phyloP scores from a whole-genome alignment of 2,797 vertebrate genomes.

The Sebastes vulpes region DNA sequence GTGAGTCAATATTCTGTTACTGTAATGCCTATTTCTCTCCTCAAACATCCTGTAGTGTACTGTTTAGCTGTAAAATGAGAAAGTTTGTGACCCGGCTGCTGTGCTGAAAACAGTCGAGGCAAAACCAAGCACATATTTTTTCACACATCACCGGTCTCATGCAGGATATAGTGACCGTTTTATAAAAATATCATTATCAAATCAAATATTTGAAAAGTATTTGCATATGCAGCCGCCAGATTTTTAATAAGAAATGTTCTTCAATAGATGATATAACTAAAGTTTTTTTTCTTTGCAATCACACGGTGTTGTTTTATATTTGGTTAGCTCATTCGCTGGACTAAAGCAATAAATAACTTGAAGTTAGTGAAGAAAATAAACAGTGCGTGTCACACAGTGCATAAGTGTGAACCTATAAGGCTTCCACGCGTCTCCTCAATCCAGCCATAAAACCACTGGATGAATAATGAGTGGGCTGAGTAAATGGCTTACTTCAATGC shows the following conservation, averaged over 20 bases:
- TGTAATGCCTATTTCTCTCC: not conserved
- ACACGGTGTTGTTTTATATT: not conserved
- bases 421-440: not conserved
- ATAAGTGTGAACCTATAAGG: not conserved
- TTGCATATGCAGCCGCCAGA: not conserved
- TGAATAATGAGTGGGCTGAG: constrained; percentile 12
- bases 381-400: not conserved
- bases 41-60: not conserved
- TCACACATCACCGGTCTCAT: not conserved
- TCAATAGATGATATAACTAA: not conserved
- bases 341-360: not conserved
- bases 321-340: not conserved
- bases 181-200: no score
- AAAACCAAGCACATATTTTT: not conserved
- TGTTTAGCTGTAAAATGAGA: not conserved
- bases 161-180: not conserved
- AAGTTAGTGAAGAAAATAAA: not conserved
- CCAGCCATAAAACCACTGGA: accelerated
- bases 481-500: not conserved
- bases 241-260: not conserved
- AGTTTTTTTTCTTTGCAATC: not conserved
- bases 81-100: no score
- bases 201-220: not conserved
- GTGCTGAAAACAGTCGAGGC: no score
- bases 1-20: not conserved